These are phyloP conservation scores for Coccyzus lansbergi DNA, from an alignment of 2,797 vertebrate genomes.

Conservation along the genomic window DNA sequence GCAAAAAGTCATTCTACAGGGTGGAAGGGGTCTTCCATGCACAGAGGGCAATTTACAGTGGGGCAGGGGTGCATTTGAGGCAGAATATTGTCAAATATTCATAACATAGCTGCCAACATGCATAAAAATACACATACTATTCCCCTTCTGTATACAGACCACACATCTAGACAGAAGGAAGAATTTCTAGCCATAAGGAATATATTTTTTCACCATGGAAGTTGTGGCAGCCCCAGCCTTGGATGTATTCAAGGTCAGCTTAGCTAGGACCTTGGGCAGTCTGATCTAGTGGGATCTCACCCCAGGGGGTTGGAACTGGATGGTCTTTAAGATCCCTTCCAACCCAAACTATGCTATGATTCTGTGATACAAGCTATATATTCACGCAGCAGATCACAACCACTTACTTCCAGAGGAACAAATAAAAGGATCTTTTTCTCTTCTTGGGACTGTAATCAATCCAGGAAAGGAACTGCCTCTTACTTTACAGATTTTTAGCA, in stretches of 20 bases:
- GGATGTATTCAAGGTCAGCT: no score
- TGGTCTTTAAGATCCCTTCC: no score
- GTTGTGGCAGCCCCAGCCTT: no score
- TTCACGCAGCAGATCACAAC: rapidly evolving
- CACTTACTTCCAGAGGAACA: rapidly evolving
- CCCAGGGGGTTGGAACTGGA: no score
- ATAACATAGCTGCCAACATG: rapidly evolving
- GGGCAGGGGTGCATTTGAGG: not conserved
- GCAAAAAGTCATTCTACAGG: not conserved
- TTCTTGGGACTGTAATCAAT: not conserved
- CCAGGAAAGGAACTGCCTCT: not conserved
- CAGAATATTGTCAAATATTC: not conserved
- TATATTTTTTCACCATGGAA: no score
- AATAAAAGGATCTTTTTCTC: not conserved
- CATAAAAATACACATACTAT: rapidly evolving
- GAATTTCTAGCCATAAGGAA: no score
- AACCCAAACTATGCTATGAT: no score
- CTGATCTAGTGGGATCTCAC: no score
- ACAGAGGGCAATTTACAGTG: not conserved
- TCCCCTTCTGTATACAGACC: not conserved
- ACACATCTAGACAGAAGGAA: no score
- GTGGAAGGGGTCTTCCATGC: not conserved
- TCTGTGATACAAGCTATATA: no score
- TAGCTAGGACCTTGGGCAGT: no score
- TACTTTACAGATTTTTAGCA: not conserved